Evolutionary conservation across 2,888 invertebrate genomes (phyloP).

Genomic region (Micoletzkya japonica): DNA sequence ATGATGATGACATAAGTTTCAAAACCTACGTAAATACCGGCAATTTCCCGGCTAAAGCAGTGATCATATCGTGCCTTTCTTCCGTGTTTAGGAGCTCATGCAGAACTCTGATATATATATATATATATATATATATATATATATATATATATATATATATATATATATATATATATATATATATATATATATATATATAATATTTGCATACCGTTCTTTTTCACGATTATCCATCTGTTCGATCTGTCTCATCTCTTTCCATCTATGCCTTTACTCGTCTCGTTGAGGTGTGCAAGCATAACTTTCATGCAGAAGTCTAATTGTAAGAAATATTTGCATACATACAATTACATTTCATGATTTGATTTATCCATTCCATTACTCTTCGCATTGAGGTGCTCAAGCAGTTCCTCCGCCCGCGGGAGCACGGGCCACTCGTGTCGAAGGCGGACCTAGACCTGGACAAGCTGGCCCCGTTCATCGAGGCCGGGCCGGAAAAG

Average conservation of each 20-base stretch:
- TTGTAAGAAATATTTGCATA: background rate
- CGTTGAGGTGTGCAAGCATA: background rate
- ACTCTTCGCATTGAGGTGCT: constrained; percentile 35
- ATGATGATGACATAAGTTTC: too few species aligned
- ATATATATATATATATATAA: too few species aligned
- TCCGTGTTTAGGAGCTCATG: too few species aligned
- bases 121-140: too few species aligned
- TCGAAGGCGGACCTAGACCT: constrained; percentile 52
- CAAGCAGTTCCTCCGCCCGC: constrained; percentile 48
- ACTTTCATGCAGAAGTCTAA: background rate
- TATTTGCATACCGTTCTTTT: too few species aligned
- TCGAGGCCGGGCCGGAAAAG: constrained; percentile 43
- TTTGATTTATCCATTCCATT: background rate
- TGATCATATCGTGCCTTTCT: too few species aligned
- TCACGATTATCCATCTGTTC: too few species aligned
- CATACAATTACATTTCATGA: background rate
- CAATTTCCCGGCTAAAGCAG: too few species aligned
- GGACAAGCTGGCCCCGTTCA: constrained; percentile 49
- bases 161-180: too few species aligned
- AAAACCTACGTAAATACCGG: too few species aligned
- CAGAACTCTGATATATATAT: too few species aligned
- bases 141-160: too few species aligned
- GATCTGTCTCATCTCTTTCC: background rate
- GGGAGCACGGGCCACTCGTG: constrained; percentile 51
- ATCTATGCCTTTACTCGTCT: background rate